A percentile compares a stretch with the other conserved stretches of the same genome.
phyloP scores from a whole-genome alignment of 2,113 vertebrate species.

The Macroglossus sobrinus region DNA sequence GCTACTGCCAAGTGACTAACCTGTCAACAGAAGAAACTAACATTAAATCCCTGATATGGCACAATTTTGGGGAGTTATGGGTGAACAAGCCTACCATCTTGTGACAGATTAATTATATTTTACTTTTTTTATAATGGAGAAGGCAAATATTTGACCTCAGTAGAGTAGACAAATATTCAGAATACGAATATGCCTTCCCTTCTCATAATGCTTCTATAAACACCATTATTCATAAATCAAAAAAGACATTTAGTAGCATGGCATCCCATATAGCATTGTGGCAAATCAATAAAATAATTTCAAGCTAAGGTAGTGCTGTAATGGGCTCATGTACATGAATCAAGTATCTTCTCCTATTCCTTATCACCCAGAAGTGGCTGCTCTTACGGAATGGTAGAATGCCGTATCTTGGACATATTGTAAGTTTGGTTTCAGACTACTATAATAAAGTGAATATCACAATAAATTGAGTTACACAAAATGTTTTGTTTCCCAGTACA shows the following conservation, averaged over 20 bases:
- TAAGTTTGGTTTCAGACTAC: not conserved
- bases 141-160: not conserved
- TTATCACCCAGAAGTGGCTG: not conserved
- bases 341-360: not conserved
- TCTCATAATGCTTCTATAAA: not conserved
- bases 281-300: not conserved
- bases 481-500: not conserved
- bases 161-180: not conserved
- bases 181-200: not conserved
- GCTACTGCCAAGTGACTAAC: not conserved
- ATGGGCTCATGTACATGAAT: not conserved
- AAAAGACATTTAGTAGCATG: not conserved
- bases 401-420: not conserved
- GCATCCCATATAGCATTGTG: not conserved
- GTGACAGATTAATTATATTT: not conserved
- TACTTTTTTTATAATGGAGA: not conserved
- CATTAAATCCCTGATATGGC: not conserved
- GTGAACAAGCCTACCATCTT: not conserved
- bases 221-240: not conserved
- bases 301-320: not conserved
- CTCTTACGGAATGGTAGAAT: not conserved
- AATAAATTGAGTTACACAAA: not conserved
- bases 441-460: not conserved
- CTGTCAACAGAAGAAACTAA: not conserved
- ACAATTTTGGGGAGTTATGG: not conserved